Base-by-base conservation (phyloP, 2,797 vertebrate genomes). In the Anabas testudineus region DNA sequence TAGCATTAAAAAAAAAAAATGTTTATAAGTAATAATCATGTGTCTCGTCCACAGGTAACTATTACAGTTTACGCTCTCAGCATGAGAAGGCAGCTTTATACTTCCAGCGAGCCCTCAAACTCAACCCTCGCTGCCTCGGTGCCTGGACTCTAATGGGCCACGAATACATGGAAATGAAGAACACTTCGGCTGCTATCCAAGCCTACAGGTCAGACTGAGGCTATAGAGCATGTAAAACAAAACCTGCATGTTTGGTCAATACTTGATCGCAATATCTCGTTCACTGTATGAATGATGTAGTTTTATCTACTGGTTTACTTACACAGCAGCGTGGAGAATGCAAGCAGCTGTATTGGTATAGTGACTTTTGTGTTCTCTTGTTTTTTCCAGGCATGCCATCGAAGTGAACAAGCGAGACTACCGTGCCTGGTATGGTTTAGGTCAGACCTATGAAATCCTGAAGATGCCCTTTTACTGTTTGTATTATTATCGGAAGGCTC, bases 81-180 rank as follows among this genome's bases (percentile, higher is more conserved):
- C 98, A 99, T 78, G 98, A 99, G 90, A 99, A 99, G 86, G 98
- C 98, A 58, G 98, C 97, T 0, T 91, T 99, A 30, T 99, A 99
- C 94, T 99, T 99, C 86, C 98, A 99, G 93, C 94, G 98, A 43
- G 98, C 98, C 12, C 94, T 99, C 76, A 99, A 99, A 78, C 92
- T 99, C 74, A 99, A 99, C 85, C 98, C 98, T 36, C 96, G 98
- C 48, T 99, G 98, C 81, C 94, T 99, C 22, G 97, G 98, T 30
- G 98, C 98, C 69, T 99, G 98, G 98, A 99, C 98, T 0, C 95
- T 99, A 36, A 99, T 99, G 98, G 98, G 98, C 37, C 98, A 99
- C 2, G 98, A 99, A 68, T 99, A 99, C 87, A 99, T 99, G 98
- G 98, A 99, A 88, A 99, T 99, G 98, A 99, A 99, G 89, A 99